These are phyloP conservation scores for Onychomys leucogaster DNA, from an alignment of 2,797 vertebrate species.

Conservation along the genomic window DNA sequence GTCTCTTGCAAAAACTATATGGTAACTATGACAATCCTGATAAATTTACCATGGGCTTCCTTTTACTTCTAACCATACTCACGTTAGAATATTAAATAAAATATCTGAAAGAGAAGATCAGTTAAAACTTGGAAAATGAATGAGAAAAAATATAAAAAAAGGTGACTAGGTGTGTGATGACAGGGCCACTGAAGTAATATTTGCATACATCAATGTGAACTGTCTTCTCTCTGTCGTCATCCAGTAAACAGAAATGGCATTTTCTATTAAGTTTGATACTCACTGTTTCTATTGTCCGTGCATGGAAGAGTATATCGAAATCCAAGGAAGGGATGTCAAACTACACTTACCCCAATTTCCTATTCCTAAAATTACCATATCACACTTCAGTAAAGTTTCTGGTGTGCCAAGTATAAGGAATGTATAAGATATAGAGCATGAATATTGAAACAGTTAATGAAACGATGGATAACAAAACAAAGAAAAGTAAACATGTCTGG, in stretches of 20 bases:
- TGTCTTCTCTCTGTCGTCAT: background rate
- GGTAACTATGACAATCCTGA: background rate
- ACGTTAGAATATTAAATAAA: background rate
- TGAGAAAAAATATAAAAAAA: background rate
- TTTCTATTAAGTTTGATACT: background rate
- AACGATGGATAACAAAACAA: slow-evolving; percentile 33
- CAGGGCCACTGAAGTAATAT: background rate
- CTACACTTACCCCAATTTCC: background rate
- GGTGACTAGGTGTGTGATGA: background rate
- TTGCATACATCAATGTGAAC: background rate
- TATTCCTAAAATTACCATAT: background rate
- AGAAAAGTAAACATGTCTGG: slow-evolving; percentile 57
- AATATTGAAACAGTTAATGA: background rate
- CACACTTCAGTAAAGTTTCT: background rate
- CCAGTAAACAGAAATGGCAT: background rate
- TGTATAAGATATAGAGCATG: background rate
- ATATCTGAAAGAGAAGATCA: background rate
- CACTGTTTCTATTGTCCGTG: background rate
- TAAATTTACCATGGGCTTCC: background rate
- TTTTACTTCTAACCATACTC: background rate
- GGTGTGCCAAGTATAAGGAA: background rate
- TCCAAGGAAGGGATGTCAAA: background rate
- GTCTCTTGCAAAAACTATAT: background rate
- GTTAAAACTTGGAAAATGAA: slow-evolving; percentile 18
- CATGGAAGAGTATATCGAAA: background rate